These are phyloP conservation scores for Thalassarche chlororhynchos DNA, from an alignment of 2,113 vertebrate genomes.

Conservation along the genomic window DNA sequence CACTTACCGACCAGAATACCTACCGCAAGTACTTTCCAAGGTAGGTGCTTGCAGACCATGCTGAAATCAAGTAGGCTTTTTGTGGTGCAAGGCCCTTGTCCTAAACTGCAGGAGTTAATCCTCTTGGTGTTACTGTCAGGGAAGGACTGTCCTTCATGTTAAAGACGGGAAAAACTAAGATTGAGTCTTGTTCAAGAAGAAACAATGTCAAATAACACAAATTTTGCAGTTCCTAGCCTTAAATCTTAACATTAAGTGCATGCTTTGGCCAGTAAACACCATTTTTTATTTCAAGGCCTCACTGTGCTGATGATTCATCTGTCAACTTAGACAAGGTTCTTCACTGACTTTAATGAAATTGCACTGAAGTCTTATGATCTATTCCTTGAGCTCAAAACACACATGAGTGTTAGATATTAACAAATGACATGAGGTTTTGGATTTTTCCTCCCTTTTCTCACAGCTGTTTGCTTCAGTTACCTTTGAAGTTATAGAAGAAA, in stretches of 20 bases:
- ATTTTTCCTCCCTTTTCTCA: constrained; percentile 22
- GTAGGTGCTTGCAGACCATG: constrained; percentile 58
- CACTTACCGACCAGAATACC: constrained; percentile 80
- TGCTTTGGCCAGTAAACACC: not conserved
- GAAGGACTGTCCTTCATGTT: not conserved
- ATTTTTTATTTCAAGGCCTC: not conserved
- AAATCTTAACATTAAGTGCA: not conserved
- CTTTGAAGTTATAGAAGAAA: constrained; percentile 89
- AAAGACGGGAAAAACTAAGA: not conserved
- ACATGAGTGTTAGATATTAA: not conserved
- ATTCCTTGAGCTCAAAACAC: not conserved
- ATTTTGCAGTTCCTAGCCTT: not conserved
- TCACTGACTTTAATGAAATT: not conserved
- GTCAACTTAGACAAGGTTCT: not conserved
- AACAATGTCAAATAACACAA: not conserved
- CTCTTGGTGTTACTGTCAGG: not conserved
- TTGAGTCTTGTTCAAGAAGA: not conserved
- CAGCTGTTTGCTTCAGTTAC: constrained; percentile 91
- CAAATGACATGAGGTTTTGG: not conserved
- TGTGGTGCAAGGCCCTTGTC: not conserved
- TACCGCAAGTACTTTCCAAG: constrained; percentile 91
- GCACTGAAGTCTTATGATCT: not conserved
- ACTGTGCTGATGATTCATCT: not conserved
- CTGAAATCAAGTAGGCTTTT: not conserved
- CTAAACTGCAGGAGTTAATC: not conserved